These are phyloP conservation scores for Helicoverpa zea DNA, from an alignment of 1,140 invertebrate species.

Conservation along the genomic window DNA sequence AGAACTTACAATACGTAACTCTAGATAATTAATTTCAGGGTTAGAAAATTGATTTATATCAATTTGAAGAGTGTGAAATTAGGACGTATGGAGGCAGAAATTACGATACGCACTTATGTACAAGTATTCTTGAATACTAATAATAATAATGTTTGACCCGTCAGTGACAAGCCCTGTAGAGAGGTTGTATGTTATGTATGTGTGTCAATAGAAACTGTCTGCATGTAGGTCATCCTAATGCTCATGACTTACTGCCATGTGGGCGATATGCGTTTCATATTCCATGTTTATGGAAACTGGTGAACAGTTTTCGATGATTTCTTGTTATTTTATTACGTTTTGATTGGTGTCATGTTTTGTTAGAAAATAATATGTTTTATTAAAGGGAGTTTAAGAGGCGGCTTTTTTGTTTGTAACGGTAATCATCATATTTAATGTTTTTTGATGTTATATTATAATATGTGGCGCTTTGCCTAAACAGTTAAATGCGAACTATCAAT, in stretches of 20 bases:
- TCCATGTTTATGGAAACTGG: conserved; percentile 20
- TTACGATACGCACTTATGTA: neutral
- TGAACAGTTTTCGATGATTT: conserved; percentile 4
- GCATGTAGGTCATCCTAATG: conserved; percentile 31
- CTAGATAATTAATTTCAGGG: neutral
- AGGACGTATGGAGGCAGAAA: neutral
- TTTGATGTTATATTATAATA: too few relatives aligned
- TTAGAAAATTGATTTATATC: conserved; percentile 14
- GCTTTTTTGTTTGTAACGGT: too few relatives aligned
- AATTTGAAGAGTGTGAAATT: conserved; percentile 16
- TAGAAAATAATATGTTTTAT: neutral
- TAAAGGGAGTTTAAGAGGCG: too few relatives aligned
- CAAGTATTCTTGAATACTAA: conserved; percentile 20
- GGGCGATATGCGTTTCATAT: conserved; percentile 27
- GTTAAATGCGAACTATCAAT: too few relatives aligned
- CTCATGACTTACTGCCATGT: conserved; percentile 4
- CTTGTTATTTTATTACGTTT: neutral
- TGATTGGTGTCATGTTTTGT: neutral
- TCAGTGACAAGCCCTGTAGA: conserved; percentile 9
- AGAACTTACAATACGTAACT: neutral
- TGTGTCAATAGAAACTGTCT: conserved; percentile 20
- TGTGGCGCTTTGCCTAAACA: too few relatives aligned
- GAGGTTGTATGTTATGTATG: neutral
- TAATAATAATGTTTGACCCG: conserved; percentile 24
- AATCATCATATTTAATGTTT: too few relatives aligned